Percentiles rank a stretch among this genome's conserved stretches.
Evolutionary conservation across 2,797 vertebrate genomes (phyloP).

Genomic region (Dryobates pubescens): DNA sequence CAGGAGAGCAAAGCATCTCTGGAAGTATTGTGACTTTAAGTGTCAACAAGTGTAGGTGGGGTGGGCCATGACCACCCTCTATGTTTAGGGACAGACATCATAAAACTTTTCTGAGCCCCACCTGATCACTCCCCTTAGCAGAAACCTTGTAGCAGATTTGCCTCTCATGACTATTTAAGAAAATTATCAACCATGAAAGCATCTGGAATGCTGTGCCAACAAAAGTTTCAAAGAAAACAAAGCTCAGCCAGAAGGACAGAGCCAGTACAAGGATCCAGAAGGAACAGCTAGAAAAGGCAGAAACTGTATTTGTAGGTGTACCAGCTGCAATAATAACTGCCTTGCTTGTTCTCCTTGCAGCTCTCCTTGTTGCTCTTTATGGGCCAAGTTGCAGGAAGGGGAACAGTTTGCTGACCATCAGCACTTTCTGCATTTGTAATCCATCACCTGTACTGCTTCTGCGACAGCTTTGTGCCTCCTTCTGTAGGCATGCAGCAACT

Average conservation of each 20-base stretch:
- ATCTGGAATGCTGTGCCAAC: constrained; percentile 32
- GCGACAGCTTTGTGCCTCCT: not conserved
- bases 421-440: not conserved
- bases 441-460: not conserved
- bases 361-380: not conserved
- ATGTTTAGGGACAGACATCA: not conserved
- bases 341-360: not conserved
- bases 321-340: constrained; percentile 17
- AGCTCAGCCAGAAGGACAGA: not conserved
- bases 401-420: not conserved
- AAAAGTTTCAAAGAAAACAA: constrained; percentile 38
- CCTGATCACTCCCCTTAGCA: not conserved
- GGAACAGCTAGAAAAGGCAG: constrained; percentile 24
- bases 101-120: not conserved
- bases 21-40: not conserved
- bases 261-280: constrained; percentile 9
- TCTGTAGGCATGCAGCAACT: not conserved
- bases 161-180: not conserved
- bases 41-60: accelerated
- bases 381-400: not conserved
- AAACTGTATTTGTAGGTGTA: not conserved
- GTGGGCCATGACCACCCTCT: not conserved
- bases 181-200: not conserved
- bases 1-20: not conserved
- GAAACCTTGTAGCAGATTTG: not conserved